Evolutionary conservation across 2,888 invertebrate genomes (phyloP), one percentile per base, ranked within the genome.

Genomic region (Leucoptera coffeella): DNA sequence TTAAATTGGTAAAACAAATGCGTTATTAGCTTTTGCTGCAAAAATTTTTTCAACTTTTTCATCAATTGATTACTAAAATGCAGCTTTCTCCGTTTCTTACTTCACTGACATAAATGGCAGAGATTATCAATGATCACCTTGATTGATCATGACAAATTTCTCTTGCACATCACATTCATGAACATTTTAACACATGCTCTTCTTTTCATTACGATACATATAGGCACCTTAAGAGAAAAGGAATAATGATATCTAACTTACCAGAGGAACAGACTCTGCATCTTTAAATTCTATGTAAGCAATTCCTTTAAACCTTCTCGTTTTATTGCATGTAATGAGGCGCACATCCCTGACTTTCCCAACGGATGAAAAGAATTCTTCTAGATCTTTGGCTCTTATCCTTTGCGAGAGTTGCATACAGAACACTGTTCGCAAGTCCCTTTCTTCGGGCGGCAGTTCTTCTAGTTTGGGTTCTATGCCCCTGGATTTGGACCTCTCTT

Each of bases 251-350:
- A 25, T 14, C 14, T 21, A 12, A 64, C 79, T 77, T 60, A 89
- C 89, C 72, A 96, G 69, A 31, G 95, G 87, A 6, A 99, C 97
- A 34, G 95, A 93, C 65, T 96, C 96, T 1, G 94, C 89, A 69
- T 97, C 96, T 58, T 88, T 87, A 53, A 99, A 99, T 65, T 99
- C 99, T 32, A 99, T 93, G 50, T 99, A 99, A n/a, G 97, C 92
- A 42, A 99, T 97, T 23, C 99, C 99, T 65, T 99, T 99, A 47
- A 97, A 97, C 38, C 97, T 74, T 47, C 97, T 81, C 1, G 99
- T 99, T 62, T 97, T 96, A 61, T 96, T 97, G 62, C 99, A 99
- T 29, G 95, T 95, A 30, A 99, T 99, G 40, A 99, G 82, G 44
- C 97, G 78, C 12, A 99, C 99, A 72, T 99, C 99, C 40, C 94